A percentile compares a stretch with the other conserved stretches of the same genome.
phyloP scores from a whole-genome alignment of 2,113 vertebrate species.

The Neogale vison region DNA sequence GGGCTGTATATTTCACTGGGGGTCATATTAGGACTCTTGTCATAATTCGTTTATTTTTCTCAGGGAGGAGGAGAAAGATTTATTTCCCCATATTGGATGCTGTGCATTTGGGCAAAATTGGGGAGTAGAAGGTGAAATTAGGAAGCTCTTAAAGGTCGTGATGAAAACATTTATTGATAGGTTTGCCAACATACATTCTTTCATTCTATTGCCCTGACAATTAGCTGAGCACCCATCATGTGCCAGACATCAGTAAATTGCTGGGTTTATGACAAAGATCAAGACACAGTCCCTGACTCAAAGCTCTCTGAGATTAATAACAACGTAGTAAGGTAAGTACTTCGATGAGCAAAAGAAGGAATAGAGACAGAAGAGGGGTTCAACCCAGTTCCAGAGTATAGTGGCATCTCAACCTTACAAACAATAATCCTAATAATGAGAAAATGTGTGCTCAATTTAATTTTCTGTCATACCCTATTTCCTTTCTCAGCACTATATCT shows the following conservation, averaged over 20 bases:
- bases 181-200: not conserved
- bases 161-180: not conserved
- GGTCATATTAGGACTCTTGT: not conserved
- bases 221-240: not conserved
- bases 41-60: slow-evolving; percentile 12
- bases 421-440: slow-evolving; percentile 13
- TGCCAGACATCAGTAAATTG: not conserved
- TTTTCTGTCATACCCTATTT: slow-evolving; percentile 24
- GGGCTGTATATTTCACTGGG: not conserved
- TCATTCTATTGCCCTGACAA: slow-evolving; percentile 41
- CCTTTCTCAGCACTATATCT: slow-evolving; percentile 19
- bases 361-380: not conserved
- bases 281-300: not conserved
- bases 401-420: slow-evolving; percentile 20
- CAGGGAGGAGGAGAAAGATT: not conserved
- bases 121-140: not conserved
- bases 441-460: slow-evolving; percentile 37
- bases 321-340: not conserved
- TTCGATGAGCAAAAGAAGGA: not conserved
- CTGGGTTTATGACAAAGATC: not conserved
- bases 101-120: not conserved
- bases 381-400: not conserved
- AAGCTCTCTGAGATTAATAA: not conserved
- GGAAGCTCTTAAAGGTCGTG: not conserved
- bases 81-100: not conserved